A percentile compares a stretch with the other conserved stretches of the same genome.
Evolutionary conservation across 2,113 vertebrate species (phyloP).

Genomic region (Zosterops hypoxanthus): DNA sequence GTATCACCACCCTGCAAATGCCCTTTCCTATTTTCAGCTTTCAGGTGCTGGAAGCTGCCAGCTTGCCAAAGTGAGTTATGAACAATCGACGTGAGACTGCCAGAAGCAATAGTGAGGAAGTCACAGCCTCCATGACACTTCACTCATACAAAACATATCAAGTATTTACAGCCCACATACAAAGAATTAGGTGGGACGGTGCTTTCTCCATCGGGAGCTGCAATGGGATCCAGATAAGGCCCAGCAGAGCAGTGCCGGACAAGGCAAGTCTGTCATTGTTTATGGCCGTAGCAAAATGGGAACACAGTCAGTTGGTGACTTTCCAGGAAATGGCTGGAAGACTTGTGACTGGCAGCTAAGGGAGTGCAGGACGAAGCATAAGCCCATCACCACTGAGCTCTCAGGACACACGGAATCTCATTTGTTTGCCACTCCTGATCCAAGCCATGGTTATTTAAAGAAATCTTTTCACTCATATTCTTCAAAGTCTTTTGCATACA

Average conservation of each 20-base stretch:
- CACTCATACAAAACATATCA: background rate
- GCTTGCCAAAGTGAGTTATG: conserved; percentile 37
- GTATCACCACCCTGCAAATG: conserved; percentile 21
- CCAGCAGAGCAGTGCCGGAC: fast-evolving
- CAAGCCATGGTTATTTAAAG: background rate
- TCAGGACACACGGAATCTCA: background rate
- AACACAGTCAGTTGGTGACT: conserved; percentile 9
- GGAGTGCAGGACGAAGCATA: background rate
- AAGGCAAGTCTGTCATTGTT: background rate
- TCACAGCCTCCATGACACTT: background rate
- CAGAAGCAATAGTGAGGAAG: conserved; percentile 2
- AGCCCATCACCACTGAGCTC: background rate
- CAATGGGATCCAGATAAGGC: background rate
- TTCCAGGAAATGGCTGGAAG: conserved; percentile 42
- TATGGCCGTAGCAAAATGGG: background rate
- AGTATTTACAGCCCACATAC: background rate
- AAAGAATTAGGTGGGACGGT: background rate
- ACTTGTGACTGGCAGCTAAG: background rate
- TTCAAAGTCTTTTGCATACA: background rate
- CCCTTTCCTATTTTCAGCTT: conserved; percentile 58
- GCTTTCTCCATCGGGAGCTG: background rate
- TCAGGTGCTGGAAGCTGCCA: conserved; percentile 23
- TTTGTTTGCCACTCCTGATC: background rate
- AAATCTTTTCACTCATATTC: background rate
- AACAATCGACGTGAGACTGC: background rate